A percentile compares a stretch with the other conserved stretches of the same genome.
These are phyloP conservation scores for Criorhina ranunculi DNA, from an alignment of 2,888 invertebrate genomes.

Conservation along the genomic window DNA sequence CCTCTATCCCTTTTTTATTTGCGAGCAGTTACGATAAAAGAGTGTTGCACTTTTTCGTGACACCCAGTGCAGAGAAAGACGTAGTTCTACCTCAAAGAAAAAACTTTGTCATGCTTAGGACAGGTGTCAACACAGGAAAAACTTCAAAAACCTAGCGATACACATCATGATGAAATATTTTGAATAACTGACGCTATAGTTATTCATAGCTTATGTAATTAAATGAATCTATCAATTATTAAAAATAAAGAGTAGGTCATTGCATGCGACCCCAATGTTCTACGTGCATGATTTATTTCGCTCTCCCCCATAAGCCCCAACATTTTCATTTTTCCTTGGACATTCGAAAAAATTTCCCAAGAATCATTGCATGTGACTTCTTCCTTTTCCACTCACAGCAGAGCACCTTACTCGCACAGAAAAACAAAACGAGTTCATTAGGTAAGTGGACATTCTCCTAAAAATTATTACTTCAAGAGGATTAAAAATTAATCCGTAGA, in stretches of 20 bases:
- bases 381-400: conserved; percentile 24
- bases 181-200: no score
- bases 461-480: conserved; percentile 44
- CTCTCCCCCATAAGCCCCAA: neutral
- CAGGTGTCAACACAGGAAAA: no score
- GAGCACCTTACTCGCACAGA: conserved; percentile 24
- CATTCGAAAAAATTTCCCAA: conserved; percentile 24
- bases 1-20: no score
- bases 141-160: no score
- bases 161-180: no score
- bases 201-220: no score
- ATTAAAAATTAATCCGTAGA: conserved; percentile 48
- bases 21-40: no score
- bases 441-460: conserved; percentile 59
- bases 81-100: no score
- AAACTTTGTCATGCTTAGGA: no score
- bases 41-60: no score
- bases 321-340: conserved; percentile 11
- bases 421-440: conserved; percentile 55
- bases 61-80: no score
- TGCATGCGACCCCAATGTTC: neutral
- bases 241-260: neutral
- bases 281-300: neutral
- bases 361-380: conserved; percentile 40
- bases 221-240: no score